Base-by-base conservation (phyloP, 1,140 invertebrate species). In the Psilanteris sp. region DNA sequence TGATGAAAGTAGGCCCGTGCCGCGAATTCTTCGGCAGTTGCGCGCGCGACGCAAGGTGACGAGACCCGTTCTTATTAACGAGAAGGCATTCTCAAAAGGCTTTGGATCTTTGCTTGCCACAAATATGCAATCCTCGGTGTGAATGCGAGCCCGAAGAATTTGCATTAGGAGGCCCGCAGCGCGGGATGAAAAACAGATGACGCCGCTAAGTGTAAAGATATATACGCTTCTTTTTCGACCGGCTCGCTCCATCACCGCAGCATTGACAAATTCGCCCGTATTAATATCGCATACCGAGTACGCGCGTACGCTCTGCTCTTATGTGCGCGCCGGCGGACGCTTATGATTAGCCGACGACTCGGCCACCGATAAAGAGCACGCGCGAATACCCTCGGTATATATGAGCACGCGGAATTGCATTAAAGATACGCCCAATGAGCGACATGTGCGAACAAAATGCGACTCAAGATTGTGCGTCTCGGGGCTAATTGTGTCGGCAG, bases 171-270 rank as follows among this genome's bases (percentile, higher is more conserved):
- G 20, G 36, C 57, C 36, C 36, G 46, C 29, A 18, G 39, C 29
- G n/a, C n/a, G n/a, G n/a, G 55, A 80, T 81, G 78, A 79, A 81
- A 79, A 81, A 81, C 80, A 80, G 76, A 79, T 80, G 80, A 61
- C 62, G 72, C 70, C 66, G 73, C 41, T 43, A 59, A 73, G 50
- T 52, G 55, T 44, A 61, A 52, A 61, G 54, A n/a, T n/a, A n/a
- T n/a, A 72, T 70, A 37, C 48, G 54, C 41, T 62, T 64, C 55
- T 61, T 71, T 61, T 37, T 54, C 31, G 32, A 32, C 52, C 29
- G 43, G n/a, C 7, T 8, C 70, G 37, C 24, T 66, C 48, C 44
- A 67, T 64, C 59, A 72, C 48, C 18, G 9, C 34, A 67, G 55
- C 71, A 55, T 48, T 61, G 71, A 74, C 71, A 74, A 74, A 74